phyloP scores from a whole-genome alignment of 1,140 invertebrate species.

The Tetramorium simillimum region DNA sequence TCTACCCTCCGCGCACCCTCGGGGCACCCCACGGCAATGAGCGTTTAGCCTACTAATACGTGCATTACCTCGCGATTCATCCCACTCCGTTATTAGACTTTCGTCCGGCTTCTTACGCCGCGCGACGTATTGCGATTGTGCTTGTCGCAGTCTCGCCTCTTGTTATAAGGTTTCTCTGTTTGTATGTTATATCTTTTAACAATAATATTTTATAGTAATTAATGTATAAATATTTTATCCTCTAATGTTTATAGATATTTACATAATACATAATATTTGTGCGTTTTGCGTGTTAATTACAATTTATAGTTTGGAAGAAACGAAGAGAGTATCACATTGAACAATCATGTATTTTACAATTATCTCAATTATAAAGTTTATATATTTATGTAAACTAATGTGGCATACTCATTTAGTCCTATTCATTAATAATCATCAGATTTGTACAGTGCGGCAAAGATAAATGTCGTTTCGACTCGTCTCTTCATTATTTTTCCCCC shows the following conservation, averaged over 20 bases:
- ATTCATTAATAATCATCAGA: not conserved
- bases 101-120: not conserved
- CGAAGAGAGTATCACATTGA: not conserved
- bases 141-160: not conserved
- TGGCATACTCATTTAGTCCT: not conserved
- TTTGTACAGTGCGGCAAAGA: not conserved
- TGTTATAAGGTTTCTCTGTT: not conserved
- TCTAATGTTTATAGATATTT: not conserved
- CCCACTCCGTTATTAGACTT: conserved; percentile 70
- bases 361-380: not conserved
- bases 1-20: conserved; percentile 74
- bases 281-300: not conserved
- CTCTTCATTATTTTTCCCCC: not conserved
- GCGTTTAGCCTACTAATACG: conserved; percentile 80
- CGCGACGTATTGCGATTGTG: not conserved
- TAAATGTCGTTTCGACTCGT: not conserved
- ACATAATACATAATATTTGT: not conserved
- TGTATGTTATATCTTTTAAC: not conserved
- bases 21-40: conserved; percentile 71
- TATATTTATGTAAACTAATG: not conserved
- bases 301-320: not conserved
- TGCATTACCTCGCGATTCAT: conserved; percentile 69
- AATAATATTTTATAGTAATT: not conserved
- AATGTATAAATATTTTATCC: not conserved
- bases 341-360: not conserved